Base-by-base conservation (phyloP, 2,113 vertebrate genomes). In the Plecturocebus donacophilus region DNA sequence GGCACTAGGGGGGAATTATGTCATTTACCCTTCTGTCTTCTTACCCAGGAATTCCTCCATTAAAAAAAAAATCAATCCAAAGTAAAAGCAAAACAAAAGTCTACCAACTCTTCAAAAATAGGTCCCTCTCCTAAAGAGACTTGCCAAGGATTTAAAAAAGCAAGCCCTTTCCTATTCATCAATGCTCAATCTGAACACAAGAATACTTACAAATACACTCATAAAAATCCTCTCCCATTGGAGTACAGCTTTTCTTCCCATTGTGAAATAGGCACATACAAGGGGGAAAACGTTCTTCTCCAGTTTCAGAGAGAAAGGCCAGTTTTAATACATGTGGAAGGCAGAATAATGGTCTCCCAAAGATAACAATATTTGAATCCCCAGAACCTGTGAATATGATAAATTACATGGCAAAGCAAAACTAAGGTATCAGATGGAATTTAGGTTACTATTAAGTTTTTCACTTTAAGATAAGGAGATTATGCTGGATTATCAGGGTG, bases 101-200 rank as follows among this genome's bases (percentile, higher is more conserved):
- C 20, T 30, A 83, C 25, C 14, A 73, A 95, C 73, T 88, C 45
- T 27, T 80, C 64, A 87, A 84, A 83, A 10, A 79, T n/a, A 6
- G 14, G 61, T 5, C 14, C 16, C 25, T 91, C 23, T n/a, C 70
- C 38, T 87, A 91, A 90, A 70, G 64, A 83, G 27, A 79, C 19
- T 91, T 91, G 27, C 52, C 90, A 71, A 64, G 88, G 52, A 1
- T 64, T 92, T 73, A 75, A 35, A 89, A 89, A 92, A 92, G 21
- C 5, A 76, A 93, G 23, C 23, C 68, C 16, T 91, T 81, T 54
- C 21, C 16, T 45, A 42, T 70, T 85, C 40, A 83, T 61, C 20
- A 35, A 35, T 83, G 8, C 10, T 83, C 61, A 30, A 30, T 8
- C 76, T 64, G 82, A 83, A 94, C 23, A 71, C 14, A 64, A 87